These are phyloP conservation scores for Xestia rhomboidea DNA, from an alignment of 2,888 invertebrate species.

Conservation along the genomic window DNA sequence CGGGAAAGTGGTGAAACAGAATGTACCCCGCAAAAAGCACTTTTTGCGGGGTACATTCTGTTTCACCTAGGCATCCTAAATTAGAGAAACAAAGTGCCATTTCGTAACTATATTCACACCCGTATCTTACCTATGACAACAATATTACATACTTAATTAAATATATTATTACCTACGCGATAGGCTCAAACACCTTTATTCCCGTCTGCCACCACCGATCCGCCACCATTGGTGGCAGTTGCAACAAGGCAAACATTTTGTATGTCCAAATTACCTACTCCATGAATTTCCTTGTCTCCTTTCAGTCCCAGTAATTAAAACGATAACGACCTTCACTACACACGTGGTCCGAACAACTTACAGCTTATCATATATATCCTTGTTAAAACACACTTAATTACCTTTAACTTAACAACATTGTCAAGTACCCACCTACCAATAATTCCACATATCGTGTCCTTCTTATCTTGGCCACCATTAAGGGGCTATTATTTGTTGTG, in stretches of 20 bases:
- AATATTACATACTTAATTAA: background rate
- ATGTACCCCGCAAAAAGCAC: background rate
- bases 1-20: background rate
- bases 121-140: background rate
- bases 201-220: too few relatives aligned
- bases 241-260: background rate
- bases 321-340: background rate
- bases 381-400: constrained; percentile 67
- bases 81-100: too few relatives aligned
- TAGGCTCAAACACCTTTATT: background rate
- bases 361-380: constrained; percentile 52
- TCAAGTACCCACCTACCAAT: constrained; percentile 33
- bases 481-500: constrained; percentile 70
- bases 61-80: too few relatives aligned
- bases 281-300: too few relatives aligned
- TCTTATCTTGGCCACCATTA: constrained; percentile 65
- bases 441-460: constrained; percentile 34
- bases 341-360: constrained; percentile 31
- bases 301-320: background rate
- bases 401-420: constrained; percentile 57
- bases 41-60: too few relatives aligned
- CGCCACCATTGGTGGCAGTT: too few relatives aligned
- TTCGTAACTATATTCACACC: too few relatives aligned
- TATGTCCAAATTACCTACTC: background rate
- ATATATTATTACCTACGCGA: too few relatives aligned